Conservation (phyloP, 1,140 invertebrate species). For the Melitaea cinxia region DNA sequence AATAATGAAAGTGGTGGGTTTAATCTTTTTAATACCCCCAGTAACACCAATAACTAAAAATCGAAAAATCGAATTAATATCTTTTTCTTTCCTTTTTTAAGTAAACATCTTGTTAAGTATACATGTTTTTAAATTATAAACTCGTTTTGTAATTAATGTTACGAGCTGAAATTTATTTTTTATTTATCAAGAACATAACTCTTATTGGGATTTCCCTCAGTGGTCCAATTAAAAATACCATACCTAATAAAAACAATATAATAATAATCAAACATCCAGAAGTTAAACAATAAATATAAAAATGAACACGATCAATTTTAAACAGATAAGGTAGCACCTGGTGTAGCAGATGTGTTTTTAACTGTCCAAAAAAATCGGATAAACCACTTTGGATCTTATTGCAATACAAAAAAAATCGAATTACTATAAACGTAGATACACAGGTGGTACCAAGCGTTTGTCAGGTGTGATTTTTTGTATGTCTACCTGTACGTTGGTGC, state of each 20-base stretch:
- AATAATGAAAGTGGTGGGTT: too few species aligned
- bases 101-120: too few species aligned
- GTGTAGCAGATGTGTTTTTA: constrained; percentile 37
- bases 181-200: too few species aligned
- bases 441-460: constrained; percentile 32
- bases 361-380: constrained; percentile 24
- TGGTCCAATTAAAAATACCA: not conserved
- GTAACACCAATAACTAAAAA: too few species aligned
- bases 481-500: not conserved
- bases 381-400: constrained; percentile 25
- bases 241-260: not conserved
- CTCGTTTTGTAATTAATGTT: too few species aligned
- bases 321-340: constrained; percentile 34
- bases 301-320: constrained; percentile 13
- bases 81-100: too few species aligned
- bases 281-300: not conserved
- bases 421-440: constrained; percentile 4
- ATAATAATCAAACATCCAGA: not conserved
- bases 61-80: too few species aligned
- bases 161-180: too few species aligned
- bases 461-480: constrained; percentile 31
- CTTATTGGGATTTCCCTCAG: too few species aligned
- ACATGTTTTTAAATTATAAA: too few species aligned
- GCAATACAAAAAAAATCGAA: constrained; percentile 23
- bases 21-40: too few species aligned